Evolutionary conservation across 2,797 vertebrate species (phyloP).

Genomic region (Carduelis carduelis): DNA sequence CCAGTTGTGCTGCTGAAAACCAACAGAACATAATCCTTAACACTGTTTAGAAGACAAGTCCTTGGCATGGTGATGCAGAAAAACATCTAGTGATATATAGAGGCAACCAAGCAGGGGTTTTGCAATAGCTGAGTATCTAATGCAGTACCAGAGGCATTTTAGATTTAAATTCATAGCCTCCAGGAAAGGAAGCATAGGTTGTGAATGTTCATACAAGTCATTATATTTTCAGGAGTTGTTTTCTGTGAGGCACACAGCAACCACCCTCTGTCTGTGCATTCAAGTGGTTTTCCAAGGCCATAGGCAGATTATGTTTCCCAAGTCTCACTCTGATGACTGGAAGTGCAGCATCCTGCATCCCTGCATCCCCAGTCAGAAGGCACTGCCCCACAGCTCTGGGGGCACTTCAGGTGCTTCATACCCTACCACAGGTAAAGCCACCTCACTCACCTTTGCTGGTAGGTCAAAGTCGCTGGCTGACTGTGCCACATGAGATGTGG

Average conservation of each 20-base stretch:
- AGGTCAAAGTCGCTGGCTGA: accelerated
- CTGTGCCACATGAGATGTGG: neutral
- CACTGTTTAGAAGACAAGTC: neutral
- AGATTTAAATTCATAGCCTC: neutral
- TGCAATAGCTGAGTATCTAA: neutral
- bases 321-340: neutral
- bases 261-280: neutral
- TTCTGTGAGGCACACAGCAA: neutral
- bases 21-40: neutral
- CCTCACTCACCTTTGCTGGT: neutral
- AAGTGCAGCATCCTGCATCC: no score
- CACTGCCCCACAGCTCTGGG: neutral
- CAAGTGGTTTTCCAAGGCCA: neutral
- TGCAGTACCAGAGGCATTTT: neutral
- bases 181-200: neutral
- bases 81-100: neutral
- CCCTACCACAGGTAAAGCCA: neutral
- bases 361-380: neutral
- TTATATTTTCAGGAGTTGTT: neutral
- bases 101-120: neutral
- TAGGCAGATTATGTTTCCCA: neutral
- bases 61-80: neutral
- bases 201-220: neutral
- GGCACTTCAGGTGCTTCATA: neutral
- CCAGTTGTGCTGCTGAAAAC: neutral